These are phyloP conservation scores for Stomatorhinus ivindoensis DNA, from an alignment of 2,113 vertebrate genomes.

Conservation along the genomic window DNA sequence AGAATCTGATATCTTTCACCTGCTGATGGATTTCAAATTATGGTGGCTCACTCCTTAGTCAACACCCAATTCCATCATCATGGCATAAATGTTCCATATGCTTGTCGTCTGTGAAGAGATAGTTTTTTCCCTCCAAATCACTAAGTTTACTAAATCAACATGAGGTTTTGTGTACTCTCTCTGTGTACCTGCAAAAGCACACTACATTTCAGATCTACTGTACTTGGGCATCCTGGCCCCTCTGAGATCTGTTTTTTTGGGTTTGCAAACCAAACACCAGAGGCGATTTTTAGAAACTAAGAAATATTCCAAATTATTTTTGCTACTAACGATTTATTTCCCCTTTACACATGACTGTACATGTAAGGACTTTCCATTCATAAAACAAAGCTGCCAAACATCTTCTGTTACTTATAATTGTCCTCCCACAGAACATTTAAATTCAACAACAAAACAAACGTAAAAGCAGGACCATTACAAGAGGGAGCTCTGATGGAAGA, in stretches of 20 bases:
- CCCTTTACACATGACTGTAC: background rate
- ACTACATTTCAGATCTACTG: background rate
- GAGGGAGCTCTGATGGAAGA: background rate
- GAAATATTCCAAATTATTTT: background rate
- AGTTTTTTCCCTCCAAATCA: background rate
- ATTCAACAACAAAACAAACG: background rate
- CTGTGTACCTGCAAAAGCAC: background rate
- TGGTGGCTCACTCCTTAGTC: background rate
- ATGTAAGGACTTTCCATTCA: background rate
- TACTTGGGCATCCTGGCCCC: background rate
- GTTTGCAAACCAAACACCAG: background rate
- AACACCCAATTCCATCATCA: background rate
- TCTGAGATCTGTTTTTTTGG: background rate
- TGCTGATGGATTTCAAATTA: slow-evolving; percentile 5
- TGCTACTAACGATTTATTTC: background rate
- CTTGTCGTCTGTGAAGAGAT: background rate
- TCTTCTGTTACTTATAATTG: background rate
- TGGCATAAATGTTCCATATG: background rate
- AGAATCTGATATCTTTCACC: background rate
- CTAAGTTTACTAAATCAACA: slow-evolving; percentile 7
- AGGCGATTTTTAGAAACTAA: background rate
- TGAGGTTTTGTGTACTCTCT: background rate
- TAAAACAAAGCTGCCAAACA: background rate
- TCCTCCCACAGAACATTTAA: background rate
- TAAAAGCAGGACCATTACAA: background rate